A percentile compares a stretch with the other conserved stretches of the same genome.
Conservation (phyloP, 2,797 vertebrate species). For the Hoplostethus mediterraneus region DNA sequence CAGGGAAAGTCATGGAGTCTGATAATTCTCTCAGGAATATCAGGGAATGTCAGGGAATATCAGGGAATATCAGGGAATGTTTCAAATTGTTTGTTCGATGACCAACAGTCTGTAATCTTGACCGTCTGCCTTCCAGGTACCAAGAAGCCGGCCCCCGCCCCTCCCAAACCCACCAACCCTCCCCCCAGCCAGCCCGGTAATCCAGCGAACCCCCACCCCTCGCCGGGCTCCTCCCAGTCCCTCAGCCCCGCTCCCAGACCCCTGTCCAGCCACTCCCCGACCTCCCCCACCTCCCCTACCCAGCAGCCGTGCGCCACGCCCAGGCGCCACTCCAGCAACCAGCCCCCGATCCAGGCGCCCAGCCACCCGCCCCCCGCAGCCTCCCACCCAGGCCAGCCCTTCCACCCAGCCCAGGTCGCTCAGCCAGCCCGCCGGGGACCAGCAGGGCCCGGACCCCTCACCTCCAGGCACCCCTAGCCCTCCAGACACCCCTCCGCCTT, state of each 20-base stretch:
- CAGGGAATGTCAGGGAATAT: too few relatives aligned
- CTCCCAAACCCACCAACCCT: slow-evolving; percentile 94
- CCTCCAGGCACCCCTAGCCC: slow-evolving; percentile 91
- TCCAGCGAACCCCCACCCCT: slow-evolving; percentile 71
- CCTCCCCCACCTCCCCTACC: slow-evolving; percentile 74
- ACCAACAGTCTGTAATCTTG: neutral
- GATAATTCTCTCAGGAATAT: too few relatives aligned
- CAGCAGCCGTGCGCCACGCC: slow-evolving; percentile 81
- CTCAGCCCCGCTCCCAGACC: slow-evolving; percentile 87
- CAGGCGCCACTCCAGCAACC: slow-evolving; percentile 90
- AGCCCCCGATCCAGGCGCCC: slow-evolving; percentile 91
- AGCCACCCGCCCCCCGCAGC: slow-evolving; percentile 95
- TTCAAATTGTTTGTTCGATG: too few relatives aligned
- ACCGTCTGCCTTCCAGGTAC: slow-evolving; percentile 81
- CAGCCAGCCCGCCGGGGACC: slow-evolving; percentile 60
- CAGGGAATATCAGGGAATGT: too few relatives aligned
- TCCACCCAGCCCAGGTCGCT: slow-evolving; percentile 67
- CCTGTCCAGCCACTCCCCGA: slow-evolving; percentile 81
- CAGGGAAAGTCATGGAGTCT: too few relatives aligned
- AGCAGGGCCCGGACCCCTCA: slow-evolving; percentile 81
- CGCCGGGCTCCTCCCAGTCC: slow-evolving; percentile 79
- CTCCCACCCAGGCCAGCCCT: slow-evolving; percentile 86
- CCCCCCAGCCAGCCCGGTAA: slow-evolving; percentile 87
- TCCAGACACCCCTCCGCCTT: slow-evolving; percentile 89
- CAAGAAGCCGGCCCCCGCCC: slow-evolving; percentile 96